A percentile compares a stretch with the other conserved stretches of the same genome.
These are phyloP conservation scores for Pyrocephalus nanus DNA, from an alignment of 2,797 vertebrate species.

Conservation along the genomic window DNA sequence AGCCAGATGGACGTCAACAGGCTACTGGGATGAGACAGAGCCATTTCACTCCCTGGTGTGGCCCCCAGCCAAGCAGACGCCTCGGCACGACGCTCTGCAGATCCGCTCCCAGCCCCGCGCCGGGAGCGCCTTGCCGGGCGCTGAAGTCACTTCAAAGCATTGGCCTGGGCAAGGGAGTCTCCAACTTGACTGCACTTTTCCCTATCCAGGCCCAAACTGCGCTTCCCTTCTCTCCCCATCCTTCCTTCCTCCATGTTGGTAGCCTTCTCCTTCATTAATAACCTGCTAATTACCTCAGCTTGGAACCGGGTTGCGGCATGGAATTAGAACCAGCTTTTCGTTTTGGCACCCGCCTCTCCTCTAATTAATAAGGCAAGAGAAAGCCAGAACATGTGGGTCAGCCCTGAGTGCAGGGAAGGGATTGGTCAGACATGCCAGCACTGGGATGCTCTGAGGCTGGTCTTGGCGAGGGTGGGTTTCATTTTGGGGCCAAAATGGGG, in stretches of 20 bases:
- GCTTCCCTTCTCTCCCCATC: not conserved
- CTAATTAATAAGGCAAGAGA: constrained; percentile 37
- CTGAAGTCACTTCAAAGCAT: rapidly evolving
- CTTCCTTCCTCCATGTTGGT: not conserved
- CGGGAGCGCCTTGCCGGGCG: rapidly evolving
- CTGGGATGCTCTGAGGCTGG: rapidly evolving
- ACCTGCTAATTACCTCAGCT: constrained; percentile 48
- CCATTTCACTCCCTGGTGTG: rapidly evolving
- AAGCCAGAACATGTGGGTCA: constrained; percentile 29
- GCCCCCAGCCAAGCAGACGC: not conserved
- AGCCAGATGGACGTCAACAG: constrained; percentile 8
- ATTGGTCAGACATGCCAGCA: not conserved
- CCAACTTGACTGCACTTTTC: rapidly evolving
- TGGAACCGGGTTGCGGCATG: constrained; percentile 22
- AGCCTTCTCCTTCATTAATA: constrained; percentile 11
- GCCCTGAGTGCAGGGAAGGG: not conserved
- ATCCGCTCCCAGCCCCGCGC: rapidly evolving
- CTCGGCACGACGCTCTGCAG: not conserved
- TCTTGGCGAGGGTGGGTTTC: rapidly evolving
- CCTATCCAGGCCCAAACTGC: not conserved
- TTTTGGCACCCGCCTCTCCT: constrained; percentile 30
- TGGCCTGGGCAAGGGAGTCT: not conserved
- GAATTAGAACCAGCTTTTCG: constrained; percentile 47
- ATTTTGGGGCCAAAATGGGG: not conserved
- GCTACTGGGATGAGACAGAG: not conserved